Percentiles rank a stretch among this genome's conserved stretches.
phyloP scores from a whole-genome alignment of 2,113 vertebrate genomes.

The Cyanistes caeruleus region DNA sequence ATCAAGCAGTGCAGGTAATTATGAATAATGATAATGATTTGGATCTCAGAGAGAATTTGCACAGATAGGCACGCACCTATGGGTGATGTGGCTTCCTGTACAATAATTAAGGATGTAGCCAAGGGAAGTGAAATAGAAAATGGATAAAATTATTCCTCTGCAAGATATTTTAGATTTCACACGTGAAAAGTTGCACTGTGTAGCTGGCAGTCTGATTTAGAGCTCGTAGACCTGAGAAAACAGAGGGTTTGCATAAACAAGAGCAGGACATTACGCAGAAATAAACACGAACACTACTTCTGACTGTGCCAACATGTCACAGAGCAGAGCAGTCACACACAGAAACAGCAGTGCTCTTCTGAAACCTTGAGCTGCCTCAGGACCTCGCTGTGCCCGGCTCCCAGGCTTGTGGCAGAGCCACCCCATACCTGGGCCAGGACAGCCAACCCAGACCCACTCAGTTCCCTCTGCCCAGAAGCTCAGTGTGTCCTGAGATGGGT shows the following conservation, averaged over 20 bases:
- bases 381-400: rapidly evolving
- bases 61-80: slow-evolving; percentile 19
- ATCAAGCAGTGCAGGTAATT: slow-evolving; percentile 60
- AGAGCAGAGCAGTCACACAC: neutral
- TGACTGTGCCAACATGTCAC: rapidly evolving
- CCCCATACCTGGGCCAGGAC: neutral
- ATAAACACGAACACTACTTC: neutral
- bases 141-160: neutral
- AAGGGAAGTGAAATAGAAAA: slow-evolving; percentile 27
- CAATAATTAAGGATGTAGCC: slow-evolving; percentile 2
- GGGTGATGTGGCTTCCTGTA: slow-evolving; percentile 11
- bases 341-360: neutral
- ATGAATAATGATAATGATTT: slow-evolving; percentile 56
- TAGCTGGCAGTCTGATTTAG: neutral
- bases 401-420: neutral
- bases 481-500: neutral
- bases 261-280: neutral
- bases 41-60: slow-evolving; percentile 23
- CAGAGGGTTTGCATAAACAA: neutral
- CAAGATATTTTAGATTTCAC: neutral
- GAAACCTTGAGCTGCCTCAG: neutral
- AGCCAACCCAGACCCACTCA: neutral
- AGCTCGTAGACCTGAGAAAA: neutral
- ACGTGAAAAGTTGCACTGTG: neutral
- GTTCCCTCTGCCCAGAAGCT: neutral